Evolutionary conservation across 1,140 invertebrate species (phyloP).

Genomic region (Chionoecetes opilio): DNA sequence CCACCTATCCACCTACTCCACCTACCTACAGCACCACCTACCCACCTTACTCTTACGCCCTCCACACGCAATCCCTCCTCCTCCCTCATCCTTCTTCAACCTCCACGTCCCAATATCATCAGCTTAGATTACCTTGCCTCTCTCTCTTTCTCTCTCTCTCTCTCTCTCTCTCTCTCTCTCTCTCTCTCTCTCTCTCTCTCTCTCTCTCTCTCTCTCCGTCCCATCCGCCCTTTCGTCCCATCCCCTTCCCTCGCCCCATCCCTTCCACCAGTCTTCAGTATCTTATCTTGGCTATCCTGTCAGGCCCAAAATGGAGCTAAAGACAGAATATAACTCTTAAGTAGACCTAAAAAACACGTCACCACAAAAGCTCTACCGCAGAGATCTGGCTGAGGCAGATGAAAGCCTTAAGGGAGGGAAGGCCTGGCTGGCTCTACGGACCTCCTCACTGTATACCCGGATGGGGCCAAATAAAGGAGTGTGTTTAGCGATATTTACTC

Average conservation of each 20-base stretch:
- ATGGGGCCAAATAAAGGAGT: background rate
- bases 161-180: background rate
- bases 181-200: no score
- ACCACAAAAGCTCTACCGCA: background rate
- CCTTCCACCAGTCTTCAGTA: background rate
- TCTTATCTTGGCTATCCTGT: background rate
- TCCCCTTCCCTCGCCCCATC: background rate
- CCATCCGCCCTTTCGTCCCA: background rate
- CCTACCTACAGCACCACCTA: no score
- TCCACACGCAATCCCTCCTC: no score
- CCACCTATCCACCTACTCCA: no score
- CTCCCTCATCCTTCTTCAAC: no score
- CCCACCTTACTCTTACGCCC: no score
- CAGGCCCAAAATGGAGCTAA: background rate
- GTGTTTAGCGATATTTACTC: background rate
- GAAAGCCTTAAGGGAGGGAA: background rate
- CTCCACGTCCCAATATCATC: no score
- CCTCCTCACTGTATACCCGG: background rate
- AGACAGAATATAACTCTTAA: conserved; percentile 9
- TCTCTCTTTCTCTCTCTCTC: background rate
- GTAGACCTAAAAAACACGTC: background rate
- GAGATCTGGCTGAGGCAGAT: background rate
- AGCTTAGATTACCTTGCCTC: no score
- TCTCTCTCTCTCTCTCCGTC: background rate
- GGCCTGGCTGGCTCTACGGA: background rate